Evolutionary conservation across 2,888 invertebrate genomes (phyloP).

Genomic region (Sminthurinus aureus): DNA sequence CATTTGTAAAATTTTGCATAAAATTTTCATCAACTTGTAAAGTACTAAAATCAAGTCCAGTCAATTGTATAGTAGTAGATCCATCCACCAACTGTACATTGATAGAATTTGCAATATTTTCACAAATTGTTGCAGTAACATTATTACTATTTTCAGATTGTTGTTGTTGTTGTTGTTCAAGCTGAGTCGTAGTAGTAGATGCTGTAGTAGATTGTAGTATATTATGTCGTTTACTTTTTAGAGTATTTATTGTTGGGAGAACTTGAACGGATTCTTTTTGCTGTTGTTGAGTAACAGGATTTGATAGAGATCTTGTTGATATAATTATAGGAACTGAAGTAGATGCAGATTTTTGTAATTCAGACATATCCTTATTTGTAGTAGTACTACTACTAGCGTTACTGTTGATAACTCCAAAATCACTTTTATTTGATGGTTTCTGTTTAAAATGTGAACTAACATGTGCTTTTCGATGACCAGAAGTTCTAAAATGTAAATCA

Average conservation of each 20-base stretch:
- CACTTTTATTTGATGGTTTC: background rate
- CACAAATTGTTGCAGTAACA: conserved; percentile 35
- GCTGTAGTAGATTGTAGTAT: background rate
- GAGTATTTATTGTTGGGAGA: conserved; percentile 17
- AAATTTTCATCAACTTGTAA: conserved; percentile 66
- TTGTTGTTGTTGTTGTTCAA: background rate
- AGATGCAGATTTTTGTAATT: background rate
- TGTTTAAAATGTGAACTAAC: conserved; percentile 66
- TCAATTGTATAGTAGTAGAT: conserved; percentile 61
- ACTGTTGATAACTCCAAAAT: background rate
- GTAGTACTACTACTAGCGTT: background rate
- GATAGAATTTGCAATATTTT: conserved; percentile 3
- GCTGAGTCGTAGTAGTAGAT: background rate
- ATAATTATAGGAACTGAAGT: background rate
- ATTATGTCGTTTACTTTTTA: background rate
- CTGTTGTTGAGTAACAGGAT: background rate
- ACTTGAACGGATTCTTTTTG: background rate
- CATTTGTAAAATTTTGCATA: conserved; percentile 63
- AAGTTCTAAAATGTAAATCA: conserved; percentile 71
- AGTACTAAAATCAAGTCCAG: conserved; percentile 65
- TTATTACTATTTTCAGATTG: background rate
- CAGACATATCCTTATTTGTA: background rate
- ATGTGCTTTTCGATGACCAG: conserved; percentile 73
- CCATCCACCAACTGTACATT: conserved; percentile 62
- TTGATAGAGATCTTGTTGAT: background rate